Evolutionary conservation across 2,113 vertebrate genomes (phyloP), one percentile per base, ranked within the genome.

Genomic region (Rana temporaria): DNA sequence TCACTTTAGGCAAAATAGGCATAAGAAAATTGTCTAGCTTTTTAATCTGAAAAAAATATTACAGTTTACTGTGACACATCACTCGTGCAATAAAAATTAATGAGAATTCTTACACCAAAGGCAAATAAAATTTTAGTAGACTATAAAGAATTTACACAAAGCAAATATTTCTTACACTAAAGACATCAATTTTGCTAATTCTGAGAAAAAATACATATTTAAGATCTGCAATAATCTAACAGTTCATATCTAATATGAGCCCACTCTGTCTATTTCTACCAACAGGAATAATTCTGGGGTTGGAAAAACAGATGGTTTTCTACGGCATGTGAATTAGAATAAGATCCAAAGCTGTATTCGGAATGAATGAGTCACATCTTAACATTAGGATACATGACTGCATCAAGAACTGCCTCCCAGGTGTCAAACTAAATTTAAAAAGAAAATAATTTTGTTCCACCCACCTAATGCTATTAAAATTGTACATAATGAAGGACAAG

Each of bases 401-500:
- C 63, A 75, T 59, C 70, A 82, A 38, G 68, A 73, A 75, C 70
- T 59, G 72, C 62, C 62, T 57, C n/a, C 57, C 80, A 82, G 80
- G 80, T 82, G 80, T 73, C 80, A 75, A 34, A 66, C 80, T 82
- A 82, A 82, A 82, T 74, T 66, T 74, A 53, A 56, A 74, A 65
- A 53, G 24, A 74, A 81, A 74, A 82, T 57, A 0, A 75, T 67
- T 75, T 82, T 20, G 66, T 57, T 18, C 59, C 80, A 16, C 79
- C 70, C 79, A 67, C 80, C 42, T 17, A 62, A 55, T n/a, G 26
- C 62, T 18, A 82, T 74, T 57, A 59, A 65, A 71, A 82, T 67
- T 74, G n/a, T 66, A 57, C 32, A 66, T 67, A 55, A 66, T 42
- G 59, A 75, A 82, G 38, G 79, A 59, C 48, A 56, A 20, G 20